Evolutionary conservation across 2,797 vertebrate genomes (phyloP).

Genomic region (Salmo trutta): DNA sequence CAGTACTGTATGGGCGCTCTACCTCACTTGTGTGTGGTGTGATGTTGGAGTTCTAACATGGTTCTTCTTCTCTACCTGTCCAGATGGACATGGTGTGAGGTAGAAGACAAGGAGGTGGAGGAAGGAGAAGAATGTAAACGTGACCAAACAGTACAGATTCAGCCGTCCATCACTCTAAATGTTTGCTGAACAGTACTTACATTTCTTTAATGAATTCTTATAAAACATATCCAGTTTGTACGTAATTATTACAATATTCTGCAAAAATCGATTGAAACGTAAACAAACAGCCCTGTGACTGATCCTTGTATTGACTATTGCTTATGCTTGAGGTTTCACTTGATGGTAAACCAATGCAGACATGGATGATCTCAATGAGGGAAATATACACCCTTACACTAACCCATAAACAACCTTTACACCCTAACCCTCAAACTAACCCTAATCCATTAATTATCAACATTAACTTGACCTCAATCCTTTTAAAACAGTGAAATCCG

Average conservation of each 20-base stretch:
- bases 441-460: background rate
- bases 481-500: background rate
- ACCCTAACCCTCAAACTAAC: no score
- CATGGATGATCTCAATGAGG: constrained; percentile 2
- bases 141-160: no score
- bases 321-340: background rate
- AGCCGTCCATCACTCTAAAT: background rate
- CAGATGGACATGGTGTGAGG: constrained; percentile 95
- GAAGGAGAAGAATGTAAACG: no score
- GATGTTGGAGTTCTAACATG: constrained; percentile 10
- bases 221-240: no score
- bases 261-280: background rate
- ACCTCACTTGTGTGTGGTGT: background rate
- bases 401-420: background rate
- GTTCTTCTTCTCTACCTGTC: constrained; percentile 49
- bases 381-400: background rate
- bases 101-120: constrained; percentile 22
- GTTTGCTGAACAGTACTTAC: background rate
- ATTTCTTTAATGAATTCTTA: background rate
- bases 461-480: background rate
- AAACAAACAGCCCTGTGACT: background rate
- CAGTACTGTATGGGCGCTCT: no score
- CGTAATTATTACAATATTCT: background rate
- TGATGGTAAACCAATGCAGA: background rate
- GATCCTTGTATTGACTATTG: background rate